phyloP scores from a whole-genome alignment of 2,113 vertebrate genomes.

The Sciurus niger region DNA sequence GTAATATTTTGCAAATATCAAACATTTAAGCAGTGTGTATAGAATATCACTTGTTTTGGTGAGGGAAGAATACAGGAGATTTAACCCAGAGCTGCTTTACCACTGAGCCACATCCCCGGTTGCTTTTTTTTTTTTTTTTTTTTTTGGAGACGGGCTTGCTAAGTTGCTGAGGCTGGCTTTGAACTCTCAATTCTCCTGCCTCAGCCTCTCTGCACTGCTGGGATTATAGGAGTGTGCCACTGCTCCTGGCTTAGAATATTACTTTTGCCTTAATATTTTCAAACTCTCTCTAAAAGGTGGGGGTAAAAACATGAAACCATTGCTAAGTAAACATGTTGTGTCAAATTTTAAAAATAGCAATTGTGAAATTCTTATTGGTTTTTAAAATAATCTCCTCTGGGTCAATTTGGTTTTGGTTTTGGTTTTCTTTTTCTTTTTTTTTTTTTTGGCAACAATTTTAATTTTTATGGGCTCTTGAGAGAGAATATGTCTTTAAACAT shows the following conservation, averaged over 20 bases:
- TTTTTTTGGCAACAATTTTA: slow-evolving; percentile 35
- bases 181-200: not conserved
- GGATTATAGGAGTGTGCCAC: not conserved
- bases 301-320: not conserved
- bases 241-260: not conserved
- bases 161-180: not conserved
- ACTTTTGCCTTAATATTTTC: slow-evolving; percentile 15
- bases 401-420: slow-evolving; percentile 13
- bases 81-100: too few relatives aligned
- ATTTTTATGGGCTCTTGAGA: slow-evolving; percentile 57
- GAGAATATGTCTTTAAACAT: slow-evolving; percentile 31
- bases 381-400: not conserved
- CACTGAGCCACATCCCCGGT: too few relatives aligned
- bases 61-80: too few relatives aligned
- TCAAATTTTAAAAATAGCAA: not conserved
- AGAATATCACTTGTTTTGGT: not conserved
- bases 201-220: not conserved
- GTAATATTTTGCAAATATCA: slow-evolving; percentile 44
- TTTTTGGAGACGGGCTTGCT: not conserved
- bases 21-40: slow-evolving; percentile 21
- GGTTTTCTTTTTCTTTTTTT: not conserved
- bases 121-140: not conserved
- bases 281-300: slow-evolving; percentile 13
- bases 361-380: slow-evolving; percentile 38
- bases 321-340: slow-evolving; percentile 11